Evolutionary conservation across 2,888 invertebrate genomes (phyloP).

Genomic region (Notodonta dromedarius): DNA sequence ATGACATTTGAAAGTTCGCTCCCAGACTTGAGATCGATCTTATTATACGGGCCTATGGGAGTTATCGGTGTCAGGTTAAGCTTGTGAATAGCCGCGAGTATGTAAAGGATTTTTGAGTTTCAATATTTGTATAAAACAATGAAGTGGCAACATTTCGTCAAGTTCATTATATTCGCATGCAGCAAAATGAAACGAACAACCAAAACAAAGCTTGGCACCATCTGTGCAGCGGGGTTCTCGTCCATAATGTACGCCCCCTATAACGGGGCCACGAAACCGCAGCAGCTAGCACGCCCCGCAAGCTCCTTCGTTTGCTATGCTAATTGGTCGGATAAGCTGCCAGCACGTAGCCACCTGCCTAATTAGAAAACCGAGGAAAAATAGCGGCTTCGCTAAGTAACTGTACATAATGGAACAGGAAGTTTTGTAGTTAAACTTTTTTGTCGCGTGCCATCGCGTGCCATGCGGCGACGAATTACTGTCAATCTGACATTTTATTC

Average conservation of each 20-base stretch:
- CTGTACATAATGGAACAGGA: conserved; percentile 32
- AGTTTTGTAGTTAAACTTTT: conserved; percentile 18
- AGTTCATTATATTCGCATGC: background rate
- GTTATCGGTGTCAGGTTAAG: no score
- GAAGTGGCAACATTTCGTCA: background rate
- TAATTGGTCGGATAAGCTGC: conserved; percentile 67
- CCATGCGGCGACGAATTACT: conserved; percentile 24
- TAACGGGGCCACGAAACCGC: conserved; percentile 57
- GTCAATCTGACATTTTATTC: conserved; percentile 28
- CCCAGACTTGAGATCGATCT: no score
- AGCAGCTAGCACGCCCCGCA: conserved; percentile 45
- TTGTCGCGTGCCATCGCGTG: conserved; percentile 36
- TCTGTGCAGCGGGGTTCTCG: conserved; percentile 26
- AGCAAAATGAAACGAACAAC: background rate
- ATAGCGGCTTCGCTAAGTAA: conserved; percentile 34
- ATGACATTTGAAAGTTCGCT: no score
- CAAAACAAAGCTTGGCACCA: conserved; percentile 22
- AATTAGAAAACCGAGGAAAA: conserved; percentile 56
- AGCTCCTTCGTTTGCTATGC: conserved; percentile 67
- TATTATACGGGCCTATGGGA: no score
- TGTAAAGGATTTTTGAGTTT: no score
- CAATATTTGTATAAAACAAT: background rate
- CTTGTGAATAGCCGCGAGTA: no score
- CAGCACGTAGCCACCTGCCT: conserved; percentile 51
- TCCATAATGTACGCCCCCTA: conserved; percentile 55